phyloP scores from a whole-genome alignment of 2,113 vertebrate genomes.

The Melanostigma gelatinosum region DNA sequence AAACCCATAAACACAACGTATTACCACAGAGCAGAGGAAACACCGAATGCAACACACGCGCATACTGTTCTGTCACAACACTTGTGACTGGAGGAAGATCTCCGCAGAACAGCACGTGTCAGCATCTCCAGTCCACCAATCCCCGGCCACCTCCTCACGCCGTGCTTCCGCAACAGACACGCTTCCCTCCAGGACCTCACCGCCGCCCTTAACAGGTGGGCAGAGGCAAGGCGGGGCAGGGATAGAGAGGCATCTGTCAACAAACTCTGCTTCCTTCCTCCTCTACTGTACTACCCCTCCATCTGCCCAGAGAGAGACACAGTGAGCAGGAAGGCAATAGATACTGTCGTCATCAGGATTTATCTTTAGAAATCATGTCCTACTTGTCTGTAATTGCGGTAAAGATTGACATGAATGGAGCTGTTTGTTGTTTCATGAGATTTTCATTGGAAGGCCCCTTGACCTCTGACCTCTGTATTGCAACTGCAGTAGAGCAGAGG shows the following conservation, averaged over 20 bases:
- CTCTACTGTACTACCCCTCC: slow-evolving; percentile 60
- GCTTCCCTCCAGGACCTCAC: slow-evolving; percentile 49
- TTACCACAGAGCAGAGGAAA: slow-evolving; percentile 12
- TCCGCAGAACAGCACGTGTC: slow-evolving; percentile 33
- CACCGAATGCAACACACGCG: slow-evolving; percentile 10
- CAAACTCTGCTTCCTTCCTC: slow-evolving; percentile 68
- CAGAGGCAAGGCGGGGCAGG: slow-evolving; percentile 42
- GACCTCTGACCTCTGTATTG: slow-evolving; percentile 59
- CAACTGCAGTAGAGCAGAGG: slow-evolving; percentile 26
- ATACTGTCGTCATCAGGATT: background rate
- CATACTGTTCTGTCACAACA: background rate
- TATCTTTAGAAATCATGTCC: background rate
- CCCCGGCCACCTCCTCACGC: slow-evolving; percentile 13
- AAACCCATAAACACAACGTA: slow-evolving; percentile 20
- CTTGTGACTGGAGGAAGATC: background rate
- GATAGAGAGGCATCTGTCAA: slow-evolving; percentile 72
- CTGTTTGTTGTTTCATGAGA: background rate
- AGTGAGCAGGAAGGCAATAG: slow-evolving; percentile 1
- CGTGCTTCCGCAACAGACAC: slow-evolving; percentile 51
- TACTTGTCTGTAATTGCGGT: background rate
- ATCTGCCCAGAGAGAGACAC: slow-evolving; percentile 59
- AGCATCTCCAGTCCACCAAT: slow-evolving; percentile 28
- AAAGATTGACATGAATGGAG: background rate
- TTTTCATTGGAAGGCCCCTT: slow-evolving; percentile 41
- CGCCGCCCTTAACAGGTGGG: slow-evolving; percentile 77